phyloP scores from a whole-genome alignment of 2,797 vertebrate species.

The Okamejei kenojei region DNA sequence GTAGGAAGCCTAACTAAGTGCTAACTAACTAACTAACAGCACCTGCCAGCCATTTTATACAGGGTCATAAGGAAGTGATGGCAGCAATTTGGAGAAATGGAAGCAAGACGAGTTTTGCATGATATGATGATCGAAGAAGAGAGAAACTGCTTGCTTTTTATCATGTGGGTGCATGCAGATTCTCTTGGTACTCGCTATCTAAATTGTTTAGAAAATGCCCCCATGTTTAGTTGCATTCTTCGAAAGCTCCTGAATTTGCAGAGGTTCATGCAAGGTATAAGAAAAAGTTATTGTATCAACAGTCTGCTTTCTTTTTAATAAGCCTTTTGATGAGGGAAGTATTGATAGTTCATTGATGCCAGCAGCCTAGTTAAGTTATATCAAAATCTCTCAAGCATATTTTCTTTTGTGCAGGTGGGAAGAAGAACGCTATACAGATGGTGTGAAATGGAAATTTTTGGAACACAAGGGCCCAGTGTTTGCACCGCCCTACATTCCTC shows the following conservation, averaged over 20 bases:
- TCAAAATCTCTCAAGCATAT: background rate
- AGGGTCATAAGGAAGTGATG: background rate
- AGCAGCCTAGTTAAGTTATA: background rate
- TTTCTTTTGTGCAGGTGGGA: conserved; percentile 72
- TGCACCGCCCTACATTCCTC: conserved; percentile 79
- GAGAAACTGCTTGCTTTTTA: background rate
- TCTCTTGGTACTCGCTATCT: background rate
- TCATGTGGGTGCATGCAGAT: background rate
- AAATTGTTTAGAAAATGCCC: background rate
- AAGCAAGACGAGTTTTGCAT: background rate
- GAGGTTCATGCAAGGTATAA: background rate
- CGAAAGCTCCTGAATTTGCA: background rate
- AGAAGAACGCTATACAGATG: conserved; percentile 84
- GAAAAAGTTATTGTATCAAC: background rate
- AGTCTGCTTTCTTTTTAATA: background rate
- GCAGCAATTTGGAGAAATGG: background rate
- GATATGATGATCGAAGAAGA: background rate
- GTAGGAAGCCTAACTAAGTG: background rate
- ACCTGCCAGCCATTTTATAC: background rate
- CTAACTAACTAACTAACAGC: too few species aligned
- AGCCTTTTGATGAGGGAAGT: background rate
- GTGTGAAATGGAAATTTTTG: conserved; percentile 93
- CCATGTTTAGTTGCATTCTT: background rate
- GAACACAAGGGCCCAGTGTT: conserved; percentile 94
- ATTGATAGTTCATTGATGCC: background rate